Evolutionary conservation across 2,113 vertebrate species (phyloP).

Genomic region (Poeciliopsis retropinna): DNA sequence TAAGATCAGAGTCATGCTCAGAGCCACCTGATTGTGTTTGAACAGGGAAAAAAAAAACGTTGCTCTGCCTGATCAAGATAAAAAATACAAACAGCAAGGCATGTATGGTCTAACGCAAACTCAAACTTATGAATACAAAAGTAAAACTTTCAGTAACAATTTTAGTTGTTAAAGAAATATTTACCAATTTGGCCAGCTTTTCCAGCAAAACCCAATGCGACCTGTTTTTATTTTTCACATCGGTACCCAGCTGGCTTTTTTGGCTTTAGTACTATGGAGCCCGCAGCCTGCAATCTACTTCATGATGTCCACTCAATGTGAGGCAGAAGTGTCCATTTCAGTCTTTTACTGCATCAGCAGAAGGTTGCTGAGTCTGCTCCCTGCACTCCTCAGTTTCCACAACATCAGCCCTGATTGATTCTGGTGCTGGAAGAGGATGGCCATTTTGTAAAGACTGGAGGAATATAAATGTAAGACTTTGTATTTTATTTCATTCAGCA

Average conservation of each 20-base stretch:
- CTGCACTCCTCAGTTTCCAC: not conserved
- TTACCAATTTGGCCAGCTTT: not conserved
- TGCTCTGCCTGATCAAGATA: not conserved
- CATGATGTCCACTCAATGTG: not conserved
- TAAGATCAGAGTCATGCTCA: not conserved
- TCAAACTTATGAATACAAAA: not conserved
- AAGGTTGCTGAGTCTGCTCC: not conserved
- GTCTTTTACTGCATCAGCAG: not conserved
- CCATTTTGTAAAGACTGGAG: not conserved
- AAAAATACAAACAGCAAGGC: not conserved
- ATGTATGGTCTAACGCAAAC: not conserved
- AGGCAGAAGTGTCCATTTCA: not conserved
- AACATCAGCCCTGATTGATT: not conserved
- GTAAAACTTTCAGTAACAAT: not conserved
- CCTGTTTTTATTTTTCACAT: not conserved
- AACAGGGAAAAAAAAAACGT: not conserved
- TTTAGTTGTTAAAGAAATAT: not conserved
- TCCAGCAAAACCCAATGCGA: not conserved
- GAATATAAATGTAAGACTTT: not conserved
- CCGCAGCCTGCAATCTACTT: not conserved
- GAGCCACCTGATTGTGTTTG: not conserved
- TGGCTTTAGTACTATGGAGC: not conserved
- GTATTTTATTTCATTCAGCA: not conserved
- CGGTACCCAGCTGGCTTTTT: not conserved
- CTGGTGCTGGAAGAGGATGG: not conserved